Conservation (phyloP, 30 jellyfish, hydroid and myxozoan genomes). For the Nemopilema nomurai region DNA sequence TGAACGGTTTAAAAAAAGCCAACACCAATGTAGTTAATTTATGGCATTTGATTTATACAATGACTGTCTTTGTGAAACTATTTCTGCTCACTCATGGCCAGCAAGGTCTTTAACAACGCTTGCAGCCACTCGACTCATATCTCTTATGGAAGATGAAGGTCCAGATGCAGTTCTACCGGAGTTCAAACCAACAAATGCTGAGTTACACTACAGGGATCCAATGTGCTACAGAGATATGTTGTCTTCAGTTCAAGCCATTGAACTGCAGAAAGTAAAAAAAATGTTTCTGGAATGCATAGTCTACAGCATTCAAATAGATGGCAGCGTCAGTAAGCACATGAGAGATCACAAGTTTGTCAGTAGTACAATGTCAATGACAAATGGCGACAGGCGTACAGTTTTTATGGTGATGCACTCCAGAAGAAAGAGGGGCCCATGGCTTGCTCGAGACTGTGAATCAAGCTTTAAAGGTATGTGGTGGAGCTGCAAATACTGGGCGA, state of each 20-base stretch:
- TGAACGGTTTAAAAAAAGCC: neutral
- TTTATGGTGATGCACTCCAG: constrained; percentile 22
- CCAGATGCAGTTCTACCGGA: constrained; percentile 57
- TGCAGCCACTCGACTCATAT: no score
- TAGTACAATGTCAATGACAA: constrained; percentile 16
- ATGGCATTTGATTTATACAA: constrained; percentile 37
- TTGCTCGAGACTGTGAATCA: constrained; percentile 1
- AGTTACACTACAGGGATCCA: constrained; percentile 52
- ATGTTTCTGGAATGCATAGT: constrained; percentile 7
- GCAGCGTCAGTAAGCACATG: constrained; percentile 29
- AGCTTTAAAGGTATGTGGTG: constrained; percentile 5
- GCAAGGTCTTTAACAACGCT: constrained; percentile 42
- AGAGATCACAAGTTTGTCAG: constrained; percentile 23
- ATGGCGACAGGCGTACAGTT: constrained; percentile 20
- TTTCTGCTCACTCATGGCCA: constrained; percentile 51
- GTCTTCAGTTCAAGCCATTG: constrained; percentile 41
- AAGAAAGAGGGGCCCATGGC: no score
- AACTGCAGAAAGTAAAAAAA: constrained; percentile 32
- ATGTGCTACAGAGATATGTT: constrained; percentile 41
- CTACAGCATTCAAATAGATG: constrained; percentile 30
- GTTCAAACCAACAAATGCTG: constrained; percentile 45
- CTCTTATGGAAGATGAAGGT: no score
- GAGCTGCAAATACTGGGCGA: no score
- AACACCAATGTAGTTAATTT: constrained; percentile 1
- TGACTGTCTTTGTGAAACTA: constrained; percentile 31